Conservation (phyloP, 2,113 vertebrate species). For the Speoplatyrhinus poulsoni region DNA sequence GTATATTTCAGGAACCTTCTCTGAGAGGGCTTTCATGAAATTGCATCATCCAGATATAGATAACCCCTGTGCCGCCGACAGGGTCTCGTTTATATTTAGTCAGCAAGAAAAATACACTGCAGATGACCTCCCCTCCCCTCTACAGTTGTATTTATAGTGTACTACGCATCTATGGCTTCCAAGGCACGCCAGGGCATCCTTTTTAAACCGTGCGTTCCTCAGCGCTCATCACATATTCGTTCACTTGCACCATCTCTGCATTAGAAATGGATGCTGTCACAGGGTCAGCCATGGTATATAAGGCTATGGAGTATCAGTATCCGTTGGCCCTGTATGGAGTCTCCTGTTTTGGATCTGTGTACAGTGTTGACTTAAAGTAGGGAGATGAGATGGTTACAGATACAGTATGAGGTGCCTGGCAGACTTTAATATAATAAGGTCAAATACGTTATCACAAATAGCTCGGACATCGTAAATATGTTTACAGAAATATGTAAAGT, state of each 20-base stretch:
- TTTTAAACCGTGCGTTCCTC: constrained; percentile 25
- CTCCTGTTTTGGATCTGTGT: constrained; percentile 52
- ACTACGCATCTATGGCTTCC: constrained; percentile 41
- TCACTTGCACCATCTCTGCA: not conserved
- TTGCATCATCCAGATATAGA: constrained; percentile 64
- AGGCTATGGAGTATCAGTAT: not conserved
- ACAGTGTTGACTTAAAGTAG: constrained; percentile 30
- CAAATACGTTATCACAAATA: constrained; percentile 36
- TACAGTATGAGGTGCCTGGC: constrained; percentile 43
- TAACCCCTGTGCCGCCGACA: constrained; percentile 38
- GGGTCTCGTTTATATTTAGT: constrained; percentile 73
- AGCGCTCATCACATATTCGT: constrained; percentile 4
- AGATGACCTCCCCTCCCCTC: constrained; percentile 36
- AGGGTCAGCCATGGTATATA: constrained; percentile 3
- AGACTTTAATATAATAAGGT: constrained; percentile 42
- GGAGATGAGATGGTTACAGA: constrained; percentile 56
- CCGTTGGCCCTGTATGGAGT: constrained; percentile 5
- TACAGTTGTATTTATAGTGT: constrained; percentile 63
- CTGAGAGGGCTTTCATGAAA: constrained; percentile 59
- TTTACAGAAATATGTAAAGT: too few species aligned
- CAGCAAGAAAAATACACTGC: constrained; percentile 52
- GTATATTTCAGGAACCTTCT: constrained; percentile 75
- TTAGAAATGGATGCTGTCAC: not conserved
- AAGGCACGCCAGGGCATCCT: constrained; percentile 3
- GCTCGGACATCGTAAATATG: constrained; percentile 35